These are phyloP conservation scores for Arenaria interpres DNA, from an alignment of 2,113 vertebrate species.

Conservation along the genomic window DNA sequence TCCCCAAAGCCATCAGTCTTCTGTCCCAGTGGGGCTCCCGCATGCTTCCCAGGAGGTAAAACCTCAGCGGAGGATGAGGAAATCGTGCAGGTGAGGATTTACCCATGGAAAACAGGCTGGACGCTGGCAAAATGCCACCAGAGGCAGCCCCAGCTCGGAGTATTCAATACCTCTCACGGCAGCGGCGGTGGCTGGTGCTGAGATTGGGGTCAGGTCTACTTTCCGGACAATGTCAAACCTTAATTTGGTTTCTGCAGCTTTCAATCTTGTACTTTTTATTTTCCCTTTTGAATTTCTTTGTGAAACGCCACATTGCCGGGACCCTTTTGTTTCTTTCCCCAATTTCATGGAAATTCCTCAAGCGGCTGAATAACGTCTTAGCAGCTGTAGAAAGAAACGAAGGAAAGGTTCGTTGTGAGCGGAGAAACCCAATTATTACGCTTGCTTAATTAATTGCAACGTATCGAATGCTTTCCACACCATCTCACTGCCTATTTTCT, in stretches of 20 bases:
- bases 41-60: neutral
- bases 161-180: neutral
- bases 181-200: rapidly evolving
- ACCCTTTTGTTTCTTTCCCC: neutral
- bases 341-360: neutral
- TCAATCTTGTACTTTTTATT: constrained; percentile 10
- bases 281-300: neutral
- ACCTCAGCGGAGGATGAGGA: neutral
- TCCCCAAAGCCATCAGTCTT: neutral
- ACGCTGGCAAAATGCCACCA: neutral
- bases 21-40: rapidly evolving
- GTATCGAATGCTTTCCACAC: neutral
- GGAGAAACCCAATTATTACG: rapidly evolving
- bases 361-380: neutral
- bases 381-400: neutral
- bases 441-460: neutral
- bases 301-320: neutral
- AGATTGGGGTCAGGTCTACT: constrained; percentile 52
- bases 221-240: constrained; percentile 38
- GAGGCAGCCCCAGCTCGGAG: neutral
- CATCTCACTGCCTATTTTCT: neutral
- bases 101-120: neutral
- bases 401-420: neutral
- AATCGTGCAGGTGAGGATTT: neutral
- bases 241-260: constrained; percentile 62